A percentile compares a stretch with the other conserved stretches of the same genome.
Conservation (phyloP, 92 coral and sea anemone species). For the Scolanthus callimorphus region DNA sequence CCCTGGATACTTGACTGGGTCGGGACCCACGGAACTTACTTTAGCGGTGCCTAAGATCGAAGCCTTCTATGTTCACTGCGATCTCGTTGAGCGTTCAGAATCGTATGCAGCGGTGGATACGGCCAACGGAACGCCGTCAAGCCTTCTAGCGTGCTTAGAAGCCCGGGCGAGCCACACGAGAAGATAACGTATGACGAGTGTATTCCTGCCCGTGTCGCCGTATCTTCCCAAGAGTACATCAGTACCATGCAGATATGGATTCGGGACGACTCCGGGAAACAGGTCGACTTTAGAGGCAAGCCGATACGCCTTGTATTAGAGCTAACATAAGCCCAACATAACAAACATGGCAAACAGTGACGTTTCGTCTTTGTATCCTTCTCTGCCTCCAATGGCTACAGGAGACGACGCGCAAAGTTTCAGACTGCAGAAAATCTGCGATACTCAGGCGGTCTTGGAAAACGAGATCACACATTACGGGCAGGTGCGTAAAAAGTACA, state of each 20-base stretch:
- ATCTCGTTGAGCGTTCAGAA: background rate
- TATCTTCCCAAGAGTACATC: background rate
- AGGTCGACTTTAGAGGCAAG: conserved; percentile 9
- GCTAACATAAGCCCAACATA: conserved; percentile 3
- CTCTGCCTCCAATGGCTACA: too few relatives aligned
- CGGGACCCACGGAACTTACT: background rate
- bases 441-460: conserved; percentile 21
- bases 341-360: conserved; percentile 8
- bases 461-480: conserved; percentile 11
- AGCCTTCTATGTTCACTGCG: background rate
- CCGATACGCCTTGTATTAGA: conserved; percentile 18
- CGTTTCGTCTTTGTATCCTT: too few relatives aligned
- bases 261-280: conserved; percentile 7
- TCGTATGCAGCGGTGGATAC: background rate
- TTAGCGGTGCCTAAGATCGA: background rate
- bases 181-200: background rate
- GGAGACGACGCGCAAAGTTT: conserved; percentile 5
- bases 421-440: conserved; percentile 26
- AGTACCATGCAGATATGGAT: background rate
- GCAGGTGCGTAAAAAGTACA: conserved; percentile 17
- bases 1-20: background rate
- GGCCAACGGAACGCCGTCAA: too few relatives aligned
- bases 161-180: conserved; percentile 2
- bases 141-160: conserved; percentile 2
- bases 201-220: background rate